Evolutionary conservation across 2,797 vertebrate genomes (phyloP), one percentile per base, ranked within the genome.

Genomic region (Sorex maritimensis): DNA sequence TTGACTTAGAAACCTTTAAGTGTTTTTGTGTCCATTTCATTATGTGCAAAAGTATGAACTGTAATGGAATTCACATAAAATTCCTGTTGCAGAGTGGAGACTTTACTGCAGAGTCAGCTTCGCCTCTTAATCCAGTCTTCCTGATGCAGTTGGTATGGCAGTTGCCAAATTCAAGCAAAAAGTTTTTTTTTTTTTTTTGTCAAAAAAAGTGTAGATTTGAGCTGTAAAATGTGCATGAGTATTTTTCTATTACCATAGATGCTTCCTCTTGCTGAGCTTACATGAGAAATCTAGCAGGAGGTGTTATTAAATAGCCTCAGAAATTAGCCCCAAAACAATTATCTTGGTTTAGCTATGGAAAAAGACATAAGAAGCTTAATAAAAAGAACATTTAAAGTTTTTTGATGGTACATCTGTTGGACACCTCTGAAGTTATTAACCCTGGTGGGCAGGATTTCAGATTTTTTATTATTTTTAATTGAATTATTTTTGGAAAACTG

Each of bases 21-120:
- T 98, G 97, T 98, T 98, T 98, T 98, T 98, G 98, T 98, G 98
- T 98, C 98, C 97, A 97, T 99, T 98, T 98, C 98, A 98, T 99
- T 98, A 98, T 98, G 97, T 97, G 95, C 96, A 97, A 96, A 98
- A 98, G 97, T 98, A 96, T 97, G 98, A 98, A 98, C 98, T 98
- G 97, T 98, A 98, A 98, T 98, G 97, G 98, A 98, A 99, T 99
- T 99, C 99, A 98, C 99, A 99, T 99, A 98, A 99, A 99, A 99
- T 99, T 98, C 97, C 97, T 98, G 97, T 98, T 97, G 97, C 97
- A 98, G 98, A 98, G 98, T 96, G 96, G 86, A 96, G 98, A 98
- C 98, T 98, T 98, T 96, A 96, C 97, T 98, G 98, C 98, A 97
- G 97, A 98, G 98, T 98, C 97, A 98, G 98, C 98, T 98, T 97